Evolutionary conservation across 2,888 invertebrate species (phyloP).

Genomic region (Drosophila anomalata): DNA sequence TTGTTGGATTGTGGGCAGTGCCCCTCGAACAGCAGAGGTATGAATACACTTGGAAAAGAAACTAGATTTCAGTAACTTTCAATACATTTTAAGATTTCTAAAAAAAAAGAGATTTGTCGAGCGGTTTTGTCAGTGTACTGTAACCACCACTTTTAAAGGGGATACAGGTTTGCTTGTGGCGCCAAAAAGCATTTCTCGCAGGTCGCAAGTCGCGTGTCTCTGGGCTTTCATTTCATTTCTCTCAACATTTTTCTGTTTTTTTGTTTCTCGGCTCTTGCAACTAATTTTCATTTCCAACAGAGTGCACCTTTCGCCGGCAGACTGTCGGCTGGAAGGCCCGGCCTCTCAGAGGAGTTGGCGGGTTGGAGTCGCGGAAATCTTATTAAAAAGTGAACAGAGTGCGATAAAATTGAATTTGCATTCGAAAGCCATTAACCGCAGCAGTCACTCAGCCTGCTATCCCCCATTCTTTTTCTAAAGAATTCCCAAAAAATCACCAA

Average conservation of each 20-base stretch:
- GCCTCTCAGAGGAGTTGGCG: conserved; percentile 9
- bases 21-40: conserved; percentile 73
- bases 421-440: conserved; percentile 84
- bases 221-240: conserved; percentile 60
- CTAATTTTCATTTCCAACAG: conserved; percentile 80
- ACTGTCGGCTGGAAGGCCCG: neutral
- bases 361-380: conserved; percentile 61
- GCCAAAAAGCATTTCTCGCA: conserved; percentile 73
- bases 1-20: conserved; percentile 81
- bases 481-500: conserved; percentile 58
- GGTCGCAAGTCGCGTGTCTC: conserved; percentile 70
- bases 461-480: conserved; percentile 50
- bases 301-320: conserved; percentile 72
- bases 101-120: neutral
- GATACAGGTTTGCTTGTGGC: conserved; percentile 62
- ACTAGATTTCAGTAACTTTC: neutral
- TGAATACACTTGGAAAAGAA: conserved; percentile 37
- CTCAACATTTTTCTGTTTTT: conserved; percentile 23
- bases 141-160: conserved; percentile 50
- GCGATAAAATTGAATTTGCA: conserved; percentile 82
- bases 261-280: conserved; percentile 61
- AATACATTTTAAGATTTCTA: neutral
- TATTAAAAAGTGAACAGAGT: conserved; percentile 83
- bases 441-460: conserved; percentile 72
- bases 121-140: conserved; percentile 46